Percentiles rank a stretch among this genome's conserved stretches.
phyloP scores from a whole-genome alignment of 2,113 vertebrate species.

The Monopterus albus region DNA sequence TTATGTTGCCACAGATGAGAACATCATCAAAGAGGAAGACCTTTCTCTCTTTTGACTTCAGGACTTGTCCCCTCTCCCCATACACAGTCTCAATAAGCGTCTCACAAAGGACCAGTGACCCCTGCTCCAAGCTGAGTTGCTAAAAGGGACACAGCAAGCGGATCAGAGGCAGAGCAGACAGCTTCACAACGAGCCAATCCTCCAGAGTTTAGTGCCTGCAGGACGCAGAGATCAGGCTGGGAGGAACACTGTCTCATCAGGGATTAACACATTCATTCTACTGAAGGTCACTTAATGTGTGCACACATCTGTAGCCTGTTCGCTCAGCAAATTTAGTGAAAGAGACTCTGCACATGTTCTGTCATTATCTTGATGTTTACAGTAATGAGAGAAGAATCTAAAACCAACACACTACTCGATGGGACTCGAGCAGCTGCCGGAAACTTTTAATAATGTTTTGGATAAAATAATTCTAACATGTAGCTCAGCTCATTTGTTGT shows the following conservation, averaged over 20 bases:
- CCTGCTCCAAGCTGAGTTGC: conserved; percentile 88
- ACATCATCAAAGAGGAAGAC: conserved; percentile 94
- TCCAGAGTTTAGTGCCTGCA: conserved; percentile 52
- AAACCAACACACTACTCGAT: background rate
- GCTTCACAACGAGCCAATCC: conserved; percentile 51
- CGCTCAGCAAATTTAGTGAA: background rate
- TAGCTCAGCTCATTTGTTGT: background rate
- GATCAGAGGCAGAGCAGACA: conserved; percentile 57
- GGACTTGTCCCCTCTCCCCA: conserved; percentile 91
- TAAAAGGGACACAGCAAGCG: conserved; percentile 69
- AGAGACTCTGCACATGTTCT: background rate
- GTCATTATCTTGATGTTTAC: conserved; percentile 7
- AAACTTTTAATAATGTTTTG: background rate
- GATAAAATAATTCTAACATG: background rate
- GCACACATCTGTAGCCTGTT: background rate
- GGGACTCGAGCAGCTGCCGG: background rate
- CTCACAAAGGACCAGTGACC: conserved; percentile 93
- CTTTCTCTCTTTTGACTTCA: conserved; percentile 95
- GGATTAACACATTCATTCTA: conserved; percentile 54
- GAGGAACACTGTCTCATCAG: conserved; percentile 57
- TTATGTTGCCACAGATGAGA: conserved; percentile 95
- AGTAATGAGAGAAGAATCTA: background rate
- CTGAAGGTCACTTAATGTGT: conserved; percentile 57
- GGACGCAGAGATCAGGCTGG: conserved; percentile 48
- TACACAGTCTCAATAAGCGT: conserved; percentile 94